Evolutionary conservation across 2,113 vertebrate species (phyloP), one percentile per base, ranked within the genome.

Genomic region (Gadus macrocephalus): DNA sequence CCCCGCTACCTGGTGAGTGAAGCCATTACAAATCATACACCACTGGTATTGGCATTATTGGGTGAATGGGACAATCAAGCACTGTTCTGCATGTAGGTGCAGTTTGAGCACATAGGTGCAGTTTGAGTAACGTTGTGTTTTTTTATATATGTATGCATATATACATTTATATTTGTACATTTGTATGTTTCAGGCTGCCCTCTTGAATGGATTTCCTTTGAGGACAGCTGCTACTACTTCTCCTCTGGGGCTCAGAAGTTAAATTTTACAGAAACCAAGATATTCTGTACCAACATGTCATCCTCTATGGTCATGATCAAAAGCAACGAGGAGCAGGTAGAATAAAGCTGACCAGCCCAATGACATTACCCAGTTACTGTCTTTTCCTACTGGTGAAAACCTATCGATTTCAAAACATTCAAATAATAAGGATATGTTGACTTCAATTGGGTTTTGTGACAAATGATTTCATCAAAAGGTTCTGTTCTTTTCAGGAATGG

Each of bases 211-310:
- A 95, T 85, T 81, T 92, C 81, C 71, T 97, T 94, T 83, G 91
- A 91, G 72, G 90, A 92, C 74, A 96, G 93, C 78, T 99, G 97
- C 83, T 99, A 99, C 84, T 97, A 94, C 85, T 93, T 98, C 85
- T 97, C 96, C 28, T 70, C 76, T 55, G 76, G 35, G 59, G 8
- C 73, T 69, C 93, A 94, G 85, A 93, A 78, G 86, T 90, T 93
- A 65, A 92, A 90, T 82, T 99, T 95, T 81, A 87, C 94, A 65
- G 94, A 96, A 1, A 90, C 95, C 19, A 92, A 87, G 58, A 84
- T 88, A 75, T 93, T 90, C 72, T 99, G 97, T 80, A 85, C 90
- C 72, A 92, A 94, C 68, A 91, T 80, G 71, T 91, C 81, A 65
- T 93, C 96, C 1, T 91, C 77, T 67, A 89, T 99, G 83, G 86